Evolutionary conservation across 2,113 vertebrate species (phyloP).

Genomic region (Pyxicephalus adspersus): DNA sequence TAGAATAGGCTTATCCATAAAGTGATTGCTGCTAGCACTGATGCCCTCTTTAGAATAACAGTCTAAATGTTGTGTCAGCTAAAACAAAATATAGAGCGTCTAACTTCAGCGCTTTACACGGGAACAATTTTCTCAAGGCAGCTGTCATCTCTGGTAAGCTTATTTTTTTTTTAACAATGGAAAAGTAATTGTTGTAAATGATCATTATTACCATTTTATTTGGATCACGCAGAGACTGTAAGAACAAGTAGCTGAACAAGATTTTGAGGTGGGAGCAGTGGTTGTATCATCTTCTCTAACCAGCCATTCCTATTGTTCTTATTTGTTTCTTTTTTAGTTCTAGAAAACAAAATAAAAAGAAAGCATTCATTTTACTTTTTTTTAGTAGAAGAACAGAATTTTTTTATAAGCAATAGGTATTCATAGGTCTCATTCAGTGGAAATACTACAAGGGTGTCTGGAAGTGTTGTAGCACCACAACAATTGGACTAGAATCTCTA

Average conservation of each 20-base stretch:
- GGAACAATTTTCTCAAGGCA: constrained; percentile 35
- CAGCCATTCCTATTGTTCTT: too few relatives aligned
- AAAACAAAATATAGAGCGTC: constrained; percentile 30
- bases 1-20: constrained; percentile 26
- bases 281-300: too few relatives aligned
- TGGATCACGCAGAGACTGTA: background rate
- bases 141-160: constrained; percentile 20
- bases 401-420: too few relatives aligned
- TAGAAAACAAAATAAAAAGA: too few relatives aligned
- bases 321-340: too few relatives aligned
- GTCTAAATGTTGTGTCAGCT: constrained; percentile 48
- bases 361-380: too few relatives aligned
- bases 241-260: background rate
- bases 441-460: too few relatives aligned
- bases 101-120: constrained; percentile 22
- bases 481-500: too few relatives aligned
- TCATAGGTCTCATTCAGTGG: too few relatives aligned
- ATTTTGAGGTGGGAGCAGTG: background rate
- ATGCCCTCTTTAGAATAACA: constrained; percentile 34
- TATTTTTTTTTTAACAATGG: background rate
- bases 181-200: background rate
- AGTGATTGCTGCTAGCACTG: constrained; percentile 2
- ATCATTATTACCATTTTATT: constrained; percentile 2
- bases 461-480: too few relatives aligned
- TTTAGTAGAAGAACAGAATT: too few relatives aligned